A percentile compares a stretch with the other conserved stretches of the same genome.
Conservation (phyloP, 2,888 invertebrate species). For the Rhyacophila evoluta region DNA sequence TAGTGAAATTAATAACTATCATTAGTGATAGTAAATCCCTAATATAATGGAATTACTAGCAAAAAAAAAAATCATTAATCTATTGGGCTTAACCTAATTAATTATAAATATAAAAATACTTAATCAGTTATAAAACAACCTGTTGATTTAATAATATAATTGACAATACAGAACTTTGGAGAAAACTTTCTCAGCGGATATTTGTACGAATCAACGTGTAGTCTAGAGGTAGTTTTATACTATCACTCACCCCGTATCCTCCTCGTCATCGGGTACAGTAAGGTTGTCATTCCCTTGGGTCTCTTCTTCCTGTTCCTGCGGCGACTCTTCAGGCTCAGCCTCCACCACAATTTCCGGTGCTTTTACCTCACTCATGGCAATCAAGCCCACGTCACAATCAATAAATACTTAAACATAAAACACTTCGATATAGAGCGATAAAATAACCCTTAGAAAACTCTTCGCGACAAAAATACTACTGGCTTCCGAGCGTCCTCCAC, state of each 20-base stretch:
- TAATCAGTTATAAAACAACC: too few species aligned
- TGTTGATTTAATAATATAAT: too few species aligned
- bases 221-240: neutral
- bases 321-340: conserved; percentile 58
- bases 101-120: too few species aligned
- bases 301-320: conserved; percentile 55
- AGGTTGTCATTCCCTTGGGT: conserved; percentile 31
- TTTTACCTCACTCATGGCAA: conserved; percentile 61
- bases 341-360: conserved; percentile 64
- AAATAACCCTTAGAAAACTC: conserved; percentile 1
- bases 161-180: too few species aligned
- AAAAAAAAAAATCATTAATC: too few species aligned
- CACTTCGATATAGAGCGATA: neutral
- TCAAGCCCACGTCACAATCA: neutral
- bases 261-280: conserved; percentile 41
- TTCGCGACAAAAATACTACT: conserved; percentile 28
- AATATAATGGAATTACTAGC: too few species aligned
- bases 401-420: neutral
- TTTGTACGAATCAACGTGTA: too few species aligned
- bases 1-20: too few species aligned
- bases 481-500: conserved; percentile 39
- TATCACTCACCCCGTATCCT: conserved; percentile 38
- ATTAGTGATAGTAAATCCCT: too few species aligned
- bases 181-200: too few species aligned
- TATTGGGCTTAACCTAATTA: too few species aligned